Percentiles rank a stretch among this genome's conserved stretches.
phyloP scores from a whole-genome alignment of 2,797 vertebrate species.

The Rhadinocentrus ornatus region DNA sequence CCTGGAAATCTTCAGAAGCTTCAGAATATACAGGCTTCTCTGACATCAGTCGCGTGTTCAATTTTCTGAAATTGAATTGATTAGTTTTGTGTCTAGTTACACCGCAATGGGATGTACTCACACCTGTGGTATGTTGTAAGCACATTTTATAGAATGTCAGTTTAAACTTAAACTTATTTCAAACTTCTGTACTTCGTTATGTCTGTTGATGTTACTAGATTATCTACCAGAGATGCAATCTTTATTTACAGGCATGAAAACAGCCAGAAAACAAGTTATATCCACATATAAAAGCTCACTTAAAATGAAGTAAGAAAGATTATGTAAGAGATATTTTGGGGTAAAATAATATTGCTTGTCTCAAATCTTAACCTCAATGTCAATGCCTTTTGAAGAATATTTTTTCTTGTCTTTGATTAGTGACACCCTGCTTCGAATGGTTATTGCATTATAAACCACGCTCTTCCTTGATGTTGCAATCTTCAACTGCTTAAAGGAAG shows the following conservation, averaged over 20 bases:
- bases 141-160: no score
- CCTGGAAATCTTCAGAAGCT: no score
- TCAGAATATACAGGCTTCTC: no score
- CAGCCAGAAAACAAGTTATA: neutral
- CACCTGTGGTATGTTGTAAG: neutral
- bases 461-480: conserved; percentile 46
- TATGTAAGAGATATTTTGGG: neutral
- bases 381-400: neutral
- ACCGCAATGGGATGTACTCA: neutral
- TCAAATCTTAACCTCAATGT: neutral
- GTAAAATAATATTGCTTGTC: neutral
- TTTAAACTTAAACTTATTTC: no score
- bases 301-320: neutral
- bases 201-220: neutral
- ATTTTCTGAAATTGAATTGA: no score
- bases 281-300: neutral
- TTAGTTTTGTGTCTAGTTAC: neutral
- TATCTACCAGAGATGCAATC: neutral
- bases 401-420: neutral
- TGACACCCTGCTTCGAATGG: neutral
- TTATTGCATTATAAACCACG: conserved; percentile 9
- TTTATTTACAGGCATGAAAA: neutral
- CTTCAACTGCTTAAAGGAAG: conserved; percentile 35
- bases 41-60: no score
- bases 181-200: neutral